These are phyloP conservation scores for Drosophila pseudoananassae DNA, from an alignment of 1,140 invertebrate species.

Conservation along the genomic window DNA sequence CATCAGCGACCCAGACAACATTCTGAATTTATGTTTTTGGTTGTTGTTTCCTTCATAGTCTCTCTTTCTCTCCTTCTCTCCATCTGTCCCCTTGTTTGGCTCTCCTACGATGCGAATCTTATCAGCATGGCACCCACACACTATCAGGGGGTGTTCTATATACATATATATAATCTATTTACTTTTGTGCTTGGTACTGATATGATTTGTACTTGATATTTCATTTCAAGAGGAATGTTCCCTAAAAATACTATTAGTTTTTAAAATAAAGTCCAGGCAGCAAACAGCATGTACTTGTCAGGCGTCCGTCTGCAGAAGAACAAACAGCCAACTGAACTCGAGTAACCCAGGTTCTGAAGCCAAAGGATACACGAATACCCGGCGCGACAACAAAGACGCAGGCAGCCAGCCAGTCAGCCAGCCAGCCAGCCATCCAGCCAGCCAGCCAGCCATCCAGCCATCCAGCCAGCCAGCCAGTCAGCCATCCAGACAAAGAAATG, in stretches of 20 bases:
- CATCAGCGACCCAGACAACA: conserved; percentile 68
- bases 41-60: conserved; percentile 19
- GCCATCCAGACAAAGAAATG: conserved; percentile 47
- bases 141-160: neutral
- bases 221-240: neutral
- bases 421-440: too few species aligned
- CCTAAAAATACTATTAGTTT: too few species aligned
- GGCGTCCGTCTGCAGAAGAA: conserved; percentile 29
- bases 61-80: conserved; percentile 14
- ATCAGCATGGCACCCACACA: conserved; percentile 29
- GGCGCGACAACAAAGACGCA: conserved; percentile 46
- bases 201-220: conserved; percentile 49
- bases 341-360: conserved; percentile 49
- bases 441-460: neutral
- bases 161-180: conserved; percentile 1
- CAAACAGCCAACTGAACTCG: conserved; percentile 46
- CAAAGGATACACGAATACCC: conserved; percentile 32
- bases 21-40: conserved; percentile 59
- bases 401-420: too few species aligned
- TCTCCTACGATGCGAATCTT: conserved; percentile 47
- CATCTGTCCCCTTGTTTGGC: conserved; percentile 1
- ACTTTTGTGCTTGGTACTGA: conserved; percentile 19
- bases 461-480: too few species aligned
- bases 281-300: too few species aligned
- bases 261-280: too few species aligned